Conservation (phyloP, 2,888 invertebrate genomes). For the Pedicia rivosa region DNA sequence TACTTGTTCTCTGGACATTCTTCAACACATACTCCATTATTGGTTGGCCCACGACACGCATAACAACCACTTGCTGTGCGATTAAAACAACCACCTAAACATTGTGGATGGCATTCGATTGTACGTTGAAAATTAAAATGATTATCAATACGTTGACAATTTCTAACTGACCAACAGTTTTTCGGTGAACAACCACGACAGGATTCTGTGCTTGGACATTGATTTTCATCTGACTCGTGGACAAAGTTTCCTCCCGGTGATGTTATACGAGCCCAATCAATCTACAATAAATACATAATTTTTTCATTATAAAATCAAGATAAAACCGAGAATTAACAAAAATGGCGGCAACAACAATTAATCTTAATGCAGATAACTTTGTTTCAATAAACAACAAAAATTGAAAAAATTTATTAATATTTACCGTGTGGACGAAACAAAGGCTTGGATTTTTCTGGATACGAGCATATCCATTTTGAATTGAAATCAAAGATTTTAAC, state of each 20-base stretch:
- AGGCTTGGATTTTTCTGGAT: slow-evolving; percentile 59
- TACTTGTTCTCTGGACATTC: slow-evolving; percentile 52
- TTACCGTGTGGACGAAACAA: slow-evolving; percentile 47
- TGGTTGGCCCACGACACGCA: slow-evolving; percentile 44
- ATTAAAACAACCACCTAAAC: slow-evolving; percentile 58
- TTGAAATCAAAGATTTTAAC: slow-evolving; percentile 49
- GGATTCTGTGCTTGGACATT: slow-evolving; percentile 1
- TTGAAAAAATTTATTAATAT: neutral
- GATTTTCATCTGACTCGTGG: slow-evolving; percentile 7
- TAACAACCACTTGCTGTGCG: slow-evolving; percentile 40
- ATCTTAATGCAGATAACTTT: neutral
- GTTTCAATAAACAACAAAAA: neutral
- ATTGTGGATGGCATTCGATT: slow-evolving; percentile 48
- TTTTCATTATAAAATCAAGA: neutral
- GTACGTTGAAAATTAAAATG: neutral
- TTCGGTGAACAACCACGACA: slow-evolving; percentile 20
- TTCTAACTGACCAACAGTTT: slow-evolving; percentile 23
- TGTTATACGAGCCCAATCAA: slow-evolving; percentile 24
- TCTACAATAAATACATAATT: slow-evolving; percentile 14
- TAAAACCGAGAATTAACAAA: no score
- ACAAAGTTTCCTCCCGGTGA: slow-evolving; percentile 20
- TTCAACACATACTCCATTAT: slow-evolving; percentile 40
- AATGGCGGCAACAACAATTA: no score
- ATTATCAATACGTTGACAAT: slow-evolving; percentile 23
- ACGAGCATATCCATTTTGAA: slow-evolving; percentile 67